Evolutionary conservation across 2,888 invertebrate genomes (phyloP).

Genomic region (Tyria jacobaeae): DNA sequence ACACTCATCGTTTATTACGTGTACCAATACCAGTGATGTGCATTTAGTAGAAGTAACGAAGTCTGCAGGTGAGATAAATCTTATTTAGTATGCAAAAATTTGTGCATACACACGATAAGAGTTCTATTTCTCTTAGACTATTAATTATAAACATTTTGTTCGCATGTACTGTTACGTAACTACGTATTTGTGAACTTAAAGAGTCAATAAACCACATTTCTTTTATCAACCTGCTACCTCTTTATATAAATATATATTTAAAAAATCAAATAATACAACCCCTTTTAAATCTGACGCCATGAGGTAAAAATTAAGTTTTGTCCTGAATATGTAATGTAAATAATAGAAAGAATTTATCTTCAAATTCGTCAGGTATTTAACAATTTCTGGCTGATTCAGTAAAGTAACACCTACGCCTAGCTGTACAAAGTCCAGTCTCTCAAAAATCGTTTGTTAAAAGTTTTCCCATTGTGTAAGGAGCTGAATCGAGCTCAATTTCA

Average conservation of each 20-base stretch:
- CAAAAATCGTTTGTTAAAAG: not conserved
- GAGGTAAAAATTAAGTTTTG: not conserved
- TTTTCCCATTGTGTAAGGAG: not conserved
- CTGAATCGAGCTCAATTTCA: not conserved
- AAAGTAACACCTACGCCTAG: not conserved
- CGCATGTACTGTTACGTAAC: conserved; percentile 24
- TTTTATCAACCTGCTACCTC: not conserved
- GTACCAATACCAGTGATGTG: conserved; percentile 22
- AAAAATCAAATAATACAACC: no score
- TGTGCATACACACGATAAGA: conserved; percentile 17
- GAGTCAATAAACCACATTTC: no score
- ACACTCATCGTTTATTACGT: conserved; percentile 46
- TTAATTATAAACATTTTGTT: conserved; percentile 26
- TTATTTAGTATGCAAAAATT: conserved; percentile 30
- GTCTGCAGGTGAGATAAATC: conserved; percentile 25
- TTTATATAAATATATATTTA: not conserved
- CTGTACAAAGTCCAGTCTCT: conserved; percentile 5
- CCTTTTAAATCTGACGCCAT: not conserved
- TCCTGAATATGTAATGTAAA: not conserved
- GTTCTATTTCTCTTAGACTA: conserved; percentile 17
- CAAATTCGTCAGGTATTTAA: not conserved
- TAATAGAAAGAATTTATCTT: not conserved
- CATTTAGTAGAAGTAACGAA: not conserved
- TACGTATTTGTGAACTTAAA: not conserved
- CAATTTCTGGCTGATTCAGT: not conserved